Percentiles rank a stretch among this genome's conserved stretches.
Evolutionary conservation across 2,888 invertebrate genomes (phyloP).

Genomic region (Eupithecia centaureata): DNA sequence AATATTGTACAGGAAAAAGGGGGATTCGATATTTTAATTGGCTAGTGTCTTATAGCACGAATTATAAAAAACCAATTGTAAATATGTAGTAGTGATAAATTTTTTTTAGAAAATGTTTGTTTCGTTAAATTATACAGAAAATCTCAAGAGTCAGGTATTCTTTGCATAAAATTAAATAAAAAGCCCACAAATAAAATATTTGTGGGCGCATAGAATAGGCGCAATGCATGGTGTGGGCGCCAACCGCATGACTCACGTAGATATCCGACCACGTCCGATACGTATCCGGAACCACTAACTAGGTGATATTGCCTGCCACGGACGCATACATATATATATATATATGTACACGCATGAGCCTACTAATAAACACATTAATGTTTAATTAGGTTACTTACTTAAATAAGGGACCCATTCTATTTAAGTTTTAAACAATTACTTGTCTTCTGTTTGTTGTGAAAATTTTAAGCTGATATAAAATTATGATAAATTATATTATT

Average conservation of each 20-base stretch:
- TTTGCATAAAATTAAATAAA: not conserved
- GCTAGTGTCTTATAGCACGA: not conserved
- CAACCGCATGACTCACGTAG: constrained; percentile 79
- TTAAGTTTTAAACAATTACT: not conserved
- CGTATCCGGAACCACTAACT: constrained; percentile 84
- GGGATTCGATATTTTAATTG: not conserved
- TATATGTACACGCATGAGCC: constrained; percentile 63
- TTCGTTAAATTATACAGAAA: too few species aligned
- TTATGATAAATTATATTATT: not conserved
- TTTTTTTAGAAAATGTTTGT: too few species aligned
- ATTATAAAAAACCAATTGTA: not conserved
- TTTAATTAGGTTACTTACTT: not conserved
- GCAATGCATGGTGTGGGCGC: constrained; percentile 67
- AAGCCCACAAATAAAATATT: constrained; percentile 21
- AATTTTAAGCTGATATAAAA: too few species aligned
- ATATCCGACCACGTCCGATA: constrained; percentile 84
- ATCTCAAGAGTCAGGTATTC: not conserved
- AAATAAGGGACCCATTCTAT: not conserved
- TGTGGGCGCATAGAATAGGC: constrained; percentile 48
- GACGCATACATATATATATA: constrained; percentile 63
- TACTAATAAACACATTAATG: constrained; percentile 45
- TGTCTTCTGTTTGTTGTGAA: too few species aligned
- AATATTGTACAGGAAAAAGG: not conserved
- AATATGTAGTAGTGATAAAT: too few species aligned
- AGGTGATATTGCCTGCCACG: constrained; percentile 72